These are phyloP conservation scores for Siniperca scherzeri DNA, from an alignment of 2,797 vertebrate species.

Conservation along the genomic window DNA sequence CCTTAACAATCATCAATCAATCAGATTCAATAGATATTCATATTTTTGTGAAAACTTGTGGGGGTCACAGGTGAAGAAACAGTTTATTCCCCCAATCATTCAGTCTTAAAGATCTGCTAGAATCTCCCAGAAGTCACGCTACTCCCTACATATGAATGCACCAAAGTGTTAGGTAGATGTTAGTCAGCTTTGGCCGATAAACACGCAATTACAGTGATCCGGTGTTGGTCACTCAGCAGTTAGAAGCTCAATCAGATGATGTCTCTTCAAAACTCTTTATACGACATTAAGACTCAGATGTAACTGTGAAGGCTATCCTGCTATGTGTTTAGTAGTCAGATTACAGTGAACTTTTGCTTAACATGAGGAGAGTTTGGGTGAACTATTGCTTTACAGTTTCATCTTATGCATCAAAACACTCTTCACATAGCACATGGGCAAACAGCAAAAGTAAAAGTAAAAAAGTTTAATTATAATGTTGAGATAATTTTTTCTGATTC, in stretches of 20 bases:
- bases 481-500: slow-evolving; percentile 31
- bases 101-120: not conserved
- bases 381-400: slow-evolving; percentile 17
- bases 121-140: not conserved
- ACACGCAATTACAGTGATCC: not conserved
- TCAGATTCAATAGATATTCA: not conserved
- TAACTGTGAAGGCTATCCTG: not conserved
- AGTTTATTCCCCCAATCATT: not conserved
- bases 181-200: not conserved
- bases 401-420: slow-evolving; percentile 43
- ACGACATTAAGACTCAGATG: not conserved
- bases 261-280: not conserved
- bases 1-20: not conserved
- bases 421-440: slow-evolving; percentile 8
- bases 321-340: slow-evolving; percentile 4
- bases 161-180: not conserved
- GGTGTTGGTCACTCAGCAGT: not conserved
- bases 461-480: slow-evolving; percentile 48
- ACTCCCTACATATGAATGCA: not conserved
- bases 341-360: not conserved
- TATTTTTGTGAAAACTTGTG: not conserved
- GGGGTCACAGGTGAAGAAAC: not conserved
- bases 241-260: not conserved
- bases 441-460: slow-evolving; percentile 23
- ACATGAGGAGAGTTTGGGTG: not conserved